Percentiles rank a stretch among this genome's conserved stretches.
phyloP scores from a whole-genome alignment of 2,797 vertebrate genomes.

The Acrocephalus scirpaceus region DNA sequence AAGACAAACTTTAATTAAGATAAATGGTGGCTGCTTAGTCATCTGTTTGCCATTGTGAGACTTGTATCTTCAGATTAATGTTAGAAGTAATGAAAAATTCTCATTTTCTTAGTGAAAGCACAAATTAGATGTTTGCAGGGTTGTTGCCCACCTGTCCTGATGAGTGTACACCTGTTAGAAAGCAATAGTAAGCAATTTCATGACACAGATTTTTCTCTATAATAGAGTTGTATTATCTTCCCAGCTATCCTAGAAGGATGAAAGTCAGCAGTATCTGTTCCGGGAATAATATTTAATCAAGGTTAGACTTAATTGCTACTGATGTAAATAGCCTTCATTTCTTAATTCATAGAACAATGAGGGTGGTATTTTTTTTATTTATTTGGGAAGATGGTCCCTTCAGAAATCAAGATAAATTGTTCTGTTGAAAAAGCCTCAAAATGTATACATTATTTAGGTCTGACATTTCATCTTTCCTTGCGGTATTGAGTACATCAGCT shows the following conservation, averaged over 20 bases:
- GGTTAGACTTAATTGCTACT: conserved; percentile 32
- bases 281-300: not conserved
- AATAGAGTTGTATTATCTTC: not conserved
- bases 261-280: conserved; percentile 45
- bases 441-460: not conserved
- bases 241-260: not conserved
- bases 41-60: conserved; percentile 44
- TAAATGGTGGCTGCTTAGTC: conserved; percentile 69
- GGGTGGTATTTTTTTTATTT: not conserved
- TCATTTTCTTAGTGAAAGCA: conserved; percentile 63
- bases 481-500: not conserved
- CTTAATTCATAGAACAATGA: not conserved
- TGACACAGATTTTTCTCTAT: not conserved
- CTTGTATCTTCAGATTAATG: conserved; percentile 41
- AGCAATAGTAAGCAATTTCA: not conserved
- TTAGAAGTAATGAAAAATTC: conserved; percentile 63
- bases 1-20: conserved; percentile 77
- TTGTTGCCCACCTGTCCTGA: conserved; percentile 48
- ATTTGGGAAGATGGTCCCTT: not conserved
- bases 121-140: conserved; percentile 55
- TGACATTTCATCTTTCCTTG: not conserved
- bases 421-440: not conserved
- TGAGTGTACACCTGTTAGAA: not conserved
- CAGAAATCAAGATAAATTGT: not conserved
- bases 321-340: not conserved